A percentile compares a stretch with the other conserved stretches of the same genome.
phyloP scores from a whole-genome alignment of 1,140 invertebrate species.

The Episyrphus balteatus region DNA sequence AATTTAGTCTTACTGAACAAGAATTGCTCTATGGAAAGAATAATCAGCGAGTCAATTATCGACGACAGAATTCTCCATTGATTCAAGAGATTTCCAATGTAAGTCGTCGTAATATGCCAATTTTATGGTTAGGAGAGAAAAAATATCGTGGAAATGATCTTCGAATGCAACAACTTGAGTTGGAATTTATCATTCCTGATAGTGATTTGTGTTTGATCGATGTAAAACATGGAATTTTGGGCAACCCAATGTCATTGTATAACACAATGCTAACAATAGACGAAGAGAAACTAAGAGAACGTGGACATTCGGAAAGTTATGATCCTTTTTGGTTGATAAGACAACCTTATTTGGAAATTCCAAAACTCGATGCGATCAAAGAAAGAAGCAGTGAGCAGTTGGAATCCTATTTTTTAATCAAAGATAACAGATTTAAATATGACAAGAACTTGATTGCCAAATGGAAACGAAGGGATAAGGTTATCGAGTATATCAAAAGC shows the following conservation, averaged over 20 bases:
- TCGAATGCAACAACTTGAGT: constrained; percentile 20
- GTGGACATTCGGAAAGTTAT: constrained; percentile 15
- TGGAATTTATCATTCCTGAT: constrained; percentile 27
- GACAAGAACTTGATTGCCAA: constrained; percentile 8
- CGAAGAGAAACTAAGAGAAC: constrained; percentile 19
- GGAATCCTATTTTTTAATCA: constrained; percentile 3
- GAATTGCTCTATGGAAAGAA: constrained; percentile 23
- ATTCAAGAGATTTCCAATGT: constrained; percentile 22
- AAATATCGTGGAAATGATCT: constrained; percentile 28
- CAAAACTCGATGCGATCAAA: constrained; percentile 12
- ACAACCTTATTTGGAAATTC: constrained; percentile 20
- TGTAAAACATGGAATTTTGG: constrained; percentile 24
- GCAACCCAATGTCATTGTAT: constrained; percentile 23
- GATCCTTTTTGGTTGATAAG: constrained; percentile 25
- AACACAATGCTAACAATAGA: constrained; percentile 21
- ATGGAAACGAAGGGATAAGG: constrained; percentile 17
- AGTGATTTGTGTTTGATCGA: constrained; percentile 27
- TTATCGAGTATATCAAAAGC: constrained; percentile 17
- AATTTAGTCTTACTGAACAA: constrained; percentile 15
- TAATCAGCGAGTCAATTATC: constrained; percentile 23
- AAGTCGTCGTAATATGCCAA: constrained; percentile 17
- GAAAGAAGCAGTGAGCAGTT: constrained; percentile 2
- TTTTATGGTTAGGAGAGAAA: constrained; percentile 30
- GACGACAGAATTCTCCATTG: constrained; percentile 22
- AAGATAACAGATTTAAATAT: not conserved